Conservation (phyloP, 2,113 vertebrate genomes). For the Pseudonaja textilis region DNA sequence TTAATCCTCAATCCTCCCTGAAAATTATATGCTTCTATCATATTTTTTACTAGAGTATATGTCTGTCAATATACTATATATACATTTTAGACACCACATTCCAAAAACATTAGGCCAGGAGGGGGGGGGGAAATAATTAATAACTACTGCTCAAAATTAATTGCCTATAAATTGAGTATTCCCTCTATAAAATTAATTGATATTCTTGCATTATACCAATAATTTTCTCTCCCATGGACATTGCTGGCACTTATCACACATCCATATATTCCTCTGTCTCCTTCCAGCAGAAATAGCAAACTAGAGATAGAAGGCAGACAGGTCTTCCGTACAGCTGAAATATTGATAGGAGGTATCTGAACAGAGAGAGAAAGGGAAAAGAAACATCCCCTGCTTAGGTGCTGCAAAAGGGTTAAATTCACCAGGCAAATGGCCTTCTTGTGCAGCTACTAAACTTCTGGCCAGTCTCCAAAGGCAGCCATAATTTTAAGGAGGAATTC, state of each 20-base stretch:
- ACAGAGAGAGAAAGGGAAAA: neutral
- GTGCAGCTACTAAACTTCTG: neutral
- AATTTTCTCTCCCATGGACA: neutral
- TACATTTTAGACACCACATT: neutral
- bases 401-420: neutral
- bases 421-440: neutral
- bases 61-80: neutral
- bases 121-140: neutral
- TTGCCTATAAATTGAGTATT: neutral
- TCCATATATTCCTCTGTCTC: neutral
- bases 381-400: neutral
- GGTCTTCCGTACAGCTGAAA: neutral
- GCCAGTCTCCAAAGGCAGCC: neutral
- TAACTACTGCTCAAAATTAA: neutral
- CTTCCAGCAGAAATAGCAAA: neutral
- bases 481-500: neutral
- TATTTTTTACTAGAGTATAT: neutral
- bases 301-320: neutral
- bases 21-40: neutral
- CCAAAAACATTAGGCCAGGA: neutral
- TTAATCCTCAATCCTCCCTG: neutral
- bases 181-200: neutral
- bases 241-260: neutral
- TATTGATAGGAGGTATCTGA: neutral
- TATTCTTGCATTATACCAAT: neutral